A percentile compares a stretch with the other conserved stretches of the same genome.
These are phyloP conservation scores for Argyresthia albistria DNA, from an alignment of 2,888 invertebrate species.

Conservation along the genomic window DNA sequence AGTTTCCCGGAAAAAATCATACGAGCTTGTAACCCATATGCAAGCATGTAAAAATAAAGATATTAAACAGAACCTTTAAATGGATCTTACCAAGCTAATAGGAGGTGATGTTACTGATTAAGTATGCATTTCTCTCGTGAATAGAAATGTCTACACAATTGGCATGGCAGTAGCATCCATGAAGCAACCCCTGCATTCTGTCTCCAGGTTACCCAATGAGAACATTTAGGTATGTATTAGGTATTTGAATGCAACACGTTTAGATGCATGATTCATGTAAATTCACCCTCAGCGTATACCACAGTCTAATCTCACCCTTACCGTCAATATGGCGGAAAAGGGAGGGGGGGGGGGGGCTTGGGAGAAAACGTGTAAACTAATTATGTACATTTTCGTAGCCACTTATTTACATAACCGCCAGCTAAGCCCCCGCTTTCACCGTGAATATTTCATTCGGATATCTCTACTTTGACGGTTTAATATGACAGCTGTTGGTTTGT, in stretches of 20 bases:
- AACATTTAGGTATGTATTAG: slow-evolving; percentile 39
- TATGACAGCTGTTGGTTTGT: slow-evolving; percentile 70
- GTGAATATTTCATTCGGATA: slow-evolving; percentile 71
- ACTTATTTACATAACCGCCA: slow-evolving; percentile 71
- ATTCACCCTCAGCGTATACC: slow-evolving; percentile 64
- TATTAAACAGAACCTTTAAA: too few relatives aligned
- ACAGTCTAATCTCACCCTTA: slow-evolving; percentile 47
- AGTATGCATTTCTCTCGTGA: background rate
- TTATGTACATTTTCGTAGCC: slow-evolving; percentile 72
- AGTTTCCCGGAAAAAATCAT: too few relatives aligned
- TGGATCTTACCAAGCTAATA: too few relatives aligned
- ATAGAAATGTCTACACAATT: background rate
- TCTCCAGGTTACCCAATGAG: background rate
- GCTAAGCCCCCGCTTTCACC: slow-evolving; percentile 65
- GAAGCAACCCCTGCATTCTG: background rate
- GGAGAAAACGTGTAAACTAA: slow-evolving; percentile 71
- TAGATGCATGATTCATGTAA: slow-evolving; percentile 67
- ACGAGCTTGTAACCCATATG: too few relatives aligned
- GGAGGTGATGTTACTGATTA: background rate
- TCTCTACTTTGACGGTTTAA: slow-evolving; percentile 69
- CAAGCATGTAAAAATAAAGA: too few relatives aligned
- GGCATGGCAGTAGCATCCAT: background rate
- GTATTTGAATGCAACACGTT: slow-evolving; percentile 52
- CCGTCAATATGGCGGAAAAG: slow-evolving; percentile 44
- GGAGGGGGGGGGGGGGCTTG: slow-evolving; percentile 37